Evolutionary conservation across 2,797 vertebrate genomes (phyloP).

Genomic region (Cryptoprocta ferox): DNA sequence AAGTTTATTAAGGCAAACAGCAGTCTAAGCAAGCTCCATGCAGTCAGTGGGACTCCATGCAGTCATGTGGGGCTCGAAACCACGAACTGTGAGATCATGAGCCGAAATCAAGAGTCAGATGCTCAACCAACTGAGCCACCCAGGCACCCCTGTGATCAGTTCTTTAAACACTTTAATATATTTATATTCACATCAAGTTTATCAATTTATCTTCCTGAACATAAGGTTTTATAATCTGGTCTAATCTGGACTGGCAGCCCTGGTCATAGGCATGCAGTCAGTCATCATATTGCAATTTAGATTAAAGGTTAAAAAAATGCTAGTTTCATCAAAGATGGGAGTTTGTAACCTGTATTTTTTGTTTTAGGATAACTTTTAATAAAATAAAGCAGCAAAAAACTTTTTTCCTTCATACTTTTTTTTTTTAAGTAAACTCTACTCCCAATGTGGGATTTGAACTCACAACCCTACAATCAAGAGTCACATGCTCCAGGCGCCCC

Average conservation of each 20-base stretch:
- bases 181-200: background rate
- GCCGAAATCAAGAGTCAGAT: too few species aligned
- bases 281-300: background rate
- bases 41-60: too few species aligned
- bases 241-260: background rate
- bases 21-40: background rate
- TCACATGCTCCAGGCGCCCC: background rate
- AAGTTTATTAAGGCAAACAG: conserved; percentile 16
- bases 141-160: background rate
- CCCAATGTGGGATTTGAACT: background rate
- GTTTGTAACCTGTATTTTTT: background rate
- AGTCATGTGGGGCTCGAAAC: too few species aligned
- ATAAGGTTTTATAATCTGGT: background rate
- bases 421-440: background rate
- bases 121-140: too few species aligned
- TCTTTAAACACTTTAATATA: background rate
- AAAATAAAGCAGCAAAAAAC: background rate
- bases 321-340: background rate
- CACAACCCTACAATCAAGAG: background rate
- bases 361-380: background rate
- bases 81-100: too few species aligned
- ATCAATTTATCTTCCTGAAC: background rate
- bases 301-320: background rate
- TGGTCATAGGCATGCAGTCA: background rate
- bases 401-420: background rate